Evolutionary conservation across 2,113 vertebrate genomes (phyloP), one percentile per base, ranked within the genome.

Genomic region (Noturus placidus): DNA sequence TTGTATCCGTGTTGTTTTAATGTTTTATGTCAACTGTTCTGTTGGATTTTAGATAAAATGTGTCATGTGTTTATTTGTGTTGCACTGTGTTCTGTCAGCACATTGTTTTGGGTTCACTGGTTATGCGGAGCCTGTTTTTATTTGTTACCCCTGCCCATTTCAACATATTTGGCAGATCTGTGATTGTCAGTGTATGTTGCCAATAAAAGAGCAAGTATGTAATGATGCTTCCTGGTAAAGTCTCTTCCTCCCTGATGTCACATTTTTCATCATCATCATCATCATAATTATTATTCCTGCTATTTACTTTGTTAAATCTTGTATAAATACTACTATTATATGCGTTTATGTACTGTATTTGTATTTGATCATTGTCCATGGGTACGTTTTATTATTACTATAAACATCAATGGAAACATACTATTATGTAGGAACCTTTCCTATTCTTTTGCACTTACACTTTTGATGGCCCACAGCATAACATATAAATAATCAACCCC

Each of bases 401-500:
- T 56, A 77, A 87, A 52, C 6, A 67, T 61, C 42, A 52, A 27
- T 10, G 33, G 59, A 22, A 85, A 42, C 54, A 6, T 59, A 25
- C 63, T n/a, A n/a, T n/a, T n/a, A n/a, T n/a, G n/a, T n/a, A n/a
- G n/a, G n/a, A n/a, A 72, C 50, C 79, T 59, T 69, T 56, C 52
- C 27, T 82, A 57, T 56, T 46, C 50, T 38, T 38, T 25, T 82
- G 33, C 11, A 38, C 56, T 35, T 33, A 33, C 50, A 30, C 8
- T 35, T 81, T 82, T 61, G 33, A 59, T 88, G 63, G 61, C 77
- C 80, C 67, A 84, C 67, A 69, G 59, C 30, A 63, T 70, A 42
- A 35, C 84, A 30, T 78, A 38, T 46, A 72, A 67, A 88, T 87
- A 90, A 90, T 87, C 86, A 82, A 79, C 86, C 65, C 84, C 52